Evolutionary conservation across 1,140 invertebrate species (phyloP).

Genomic region (Meloidogyne floridensis): DNA sequence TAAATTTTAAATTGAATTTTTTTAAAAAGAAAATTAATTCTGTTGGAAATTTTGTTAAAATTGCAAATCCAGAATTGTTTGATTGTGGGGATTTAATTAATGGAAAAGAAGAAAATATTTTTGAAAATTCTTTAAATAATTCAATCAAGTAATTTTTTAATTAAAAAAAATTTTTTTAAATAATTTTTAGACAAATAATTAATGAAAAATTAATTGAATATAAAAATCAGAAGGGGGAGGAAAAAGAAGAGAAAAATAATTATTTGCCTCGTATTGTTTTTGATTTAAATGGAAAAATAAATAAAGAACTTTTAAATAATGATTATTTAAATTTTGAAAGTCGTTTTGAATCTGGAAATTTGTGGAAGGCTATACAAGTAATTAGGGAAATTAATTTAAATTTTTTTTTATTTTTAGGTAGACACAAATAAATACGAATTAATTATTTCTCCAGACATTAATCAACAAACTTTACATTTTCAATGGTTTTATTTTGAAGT

Average conservation of each 20-base stretch:
- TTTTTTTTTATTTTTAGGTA: conserved; percentile 26
- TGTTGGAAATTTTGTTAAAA: conserved; percentile 76
- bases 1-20: not conserved
- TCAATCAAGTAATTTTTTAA: not conserved
- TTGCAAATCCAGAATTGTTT: conserved; percentile 76
- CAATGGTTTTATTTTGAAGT: conserved; percentile 92
- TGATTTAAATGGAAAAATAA: conserved; percentile 74
- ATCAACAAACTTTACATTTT: conserved; percentile 75
- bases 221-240: not conserved
- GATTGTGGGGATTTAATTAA: conserved; percentile 59
- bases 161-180: not conserved
- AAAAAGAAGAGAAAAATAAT: not conserved
- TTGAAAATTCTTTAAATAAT: not conserved
- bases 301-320: conserved; percentile 29
- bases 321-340: conserved; percentile 83
- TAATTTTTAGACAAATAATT: conserved; percentile 6
- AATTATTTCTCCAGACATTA: conserved; percentile 85
- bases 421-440: conserved; percentile 81
- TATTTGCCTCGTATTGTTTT: conserved; percentile 71
- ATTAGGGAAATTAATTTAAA: not conserved
- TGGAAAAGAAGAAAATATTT: not conserved
- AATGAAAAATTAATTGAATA: not conserved
- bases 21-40: conserved; percentile 65
- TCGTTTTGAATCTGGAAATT: conserved; percentile 91
- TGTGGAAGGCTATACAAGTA: conserved; percentile 89